These are phyloP conservation scores for Brachypodius melanocephalos DNA, from an alignment of 2,113 vertebrate species.

Conservation along the genomic window DNA sequence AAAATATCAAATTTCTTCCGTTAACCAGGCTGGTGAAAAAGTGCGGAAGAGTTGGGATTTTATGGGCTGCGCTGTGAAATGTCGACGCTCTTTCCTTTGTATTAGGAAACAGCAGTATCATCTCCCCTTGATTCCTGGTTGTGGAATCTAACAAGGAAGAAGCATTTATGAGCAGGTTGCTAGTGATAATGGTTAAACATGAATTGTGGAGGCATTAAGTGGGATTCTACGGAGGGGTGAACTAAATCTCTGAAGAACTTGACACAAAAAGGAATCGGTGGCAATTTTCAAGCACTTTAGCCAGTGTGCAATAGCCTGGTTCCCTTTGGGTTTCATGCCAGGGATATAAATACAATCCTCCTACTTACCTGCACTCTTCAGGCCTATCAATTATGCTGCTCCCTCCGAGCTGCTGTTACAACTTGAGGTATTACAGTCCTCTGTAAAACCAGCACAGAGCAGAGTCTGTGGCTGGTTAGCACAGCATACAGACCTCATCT, in stretches of 20 bases:
- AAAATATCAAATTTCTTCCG: slow-evolving; percentile 79
- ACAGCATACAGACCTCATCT: background rate
- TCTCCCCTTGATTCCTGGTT: slow-evolving; percentile 50
- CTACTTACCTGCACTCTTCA: slow-evolving; percentile 45
- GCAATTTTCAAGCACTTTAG: slow-evolving; percentile 66
- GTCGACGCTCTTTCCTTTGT: background rate
- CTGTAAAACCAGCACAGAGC: background rate
- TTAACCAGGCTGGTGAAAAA: slow-evolving; percentile 70
- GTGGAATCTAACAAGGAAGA: slow-evolving; percentile 8
- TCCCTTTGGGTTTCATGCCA: slow-evolving; percentile 54
- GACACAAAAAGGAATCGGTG: slow-evolving; percentile 34
- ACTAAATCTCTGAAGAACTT: slow-evolving; percentile 46
- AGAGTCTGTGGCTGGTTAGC: background rate
- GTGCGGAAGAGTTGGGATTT: slow-evolving; percentile 50
- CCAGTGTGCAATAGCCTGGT: slow-evolving; percentile 5
- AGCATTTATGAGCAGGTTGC: slow-evolving; percentile 1
- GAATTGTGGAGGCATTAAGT: slow-evolving; percentile 64
- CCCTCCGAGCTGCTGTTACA: background rate
- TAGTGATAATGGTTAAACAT: slow-evolving; percentile 69
- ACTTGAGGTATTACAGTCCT: slow-evolving; percentile 34
- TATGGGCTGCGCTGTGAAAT: background rate
- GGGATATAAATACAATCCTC: slow-evolving; percentile 54
- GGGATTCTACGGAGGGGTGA: slow-evolving; percentile 43
- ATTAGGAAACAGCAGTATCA: slow-evolving; percentile 18
- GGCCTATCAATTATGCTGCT: slow-evolving; percentile 36